Conservation (phyloP, 2,797 vertebrate species). For the Mastacembelus armatus region DNA sequence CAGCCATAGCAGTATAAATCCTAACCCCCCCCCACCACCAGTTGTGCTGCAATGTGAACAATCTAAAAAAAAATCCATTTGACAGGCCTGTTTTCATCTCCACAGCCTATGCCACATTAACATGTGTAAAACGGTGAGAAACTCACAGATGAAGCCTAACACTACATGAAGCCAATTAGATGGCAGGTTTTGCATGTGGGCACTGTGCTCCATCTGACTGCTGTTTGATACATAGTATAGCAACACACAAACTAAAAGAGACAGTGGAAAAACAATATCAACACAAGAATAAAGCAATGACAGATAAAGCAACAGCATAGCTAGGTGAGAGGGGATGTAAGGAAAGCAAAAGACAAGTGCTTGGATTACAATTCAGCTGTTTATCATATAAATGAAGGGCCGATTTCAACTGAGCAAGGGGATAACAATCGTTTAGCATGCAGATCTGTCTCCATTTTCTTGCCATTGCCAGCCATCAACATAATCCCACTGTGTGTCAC, state of each 20-base stretch:
- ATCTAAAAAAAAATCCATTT: constrained; percentile 28
- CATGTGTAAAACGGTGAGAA: constrained; percentile 15
- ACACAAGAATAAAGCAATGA: constrained; percentile 17
- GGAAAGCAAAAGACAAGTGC: constrained; percentile 50
- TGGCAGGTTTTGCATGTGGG: constrained; percentile 32
- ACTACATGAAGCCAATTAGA: constrained; percentile 49
- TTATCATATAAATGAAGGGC: constrained; percentile 76
- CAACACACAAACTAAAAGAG: background rate
- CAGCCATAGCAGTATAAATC: constrained; percentile 22
- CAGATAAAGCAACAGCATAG: constrained; percentile 6
- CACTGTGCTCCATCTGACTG: constrained; percentile 22
- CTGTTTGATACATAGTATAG: constrained; percentile 1
- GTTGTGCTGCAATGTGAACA: constrained; percentile 2
- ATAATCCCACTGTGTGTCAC: constrained; percentile 51
- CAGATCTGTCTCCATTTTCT: constrained; percentile 53
- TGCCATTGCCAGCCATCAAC: constrained; percentile 32
- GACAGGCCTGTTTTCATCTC: constrained; percentile 1
- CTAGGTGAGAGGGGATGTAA: constrained; percentile 51
- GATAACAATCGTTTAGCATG: constrained; percentile 54
- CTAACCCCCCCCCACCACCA: background rate
- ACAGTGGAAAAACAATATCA: background rate
- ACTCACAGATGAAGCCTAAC: constrained; percentile 22
- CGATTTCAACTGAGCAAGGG: constrained; percentile 49
- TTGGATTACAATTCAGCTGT: constrained; percentile 60
- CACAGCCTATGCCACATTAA: constrained; percentile 33